Percentiles rank a stretch among this genome's conserved stretches.
Conservation (phyloP, 2,888 invertebrate species). For the Asteroscopus sphinx region DNA sequence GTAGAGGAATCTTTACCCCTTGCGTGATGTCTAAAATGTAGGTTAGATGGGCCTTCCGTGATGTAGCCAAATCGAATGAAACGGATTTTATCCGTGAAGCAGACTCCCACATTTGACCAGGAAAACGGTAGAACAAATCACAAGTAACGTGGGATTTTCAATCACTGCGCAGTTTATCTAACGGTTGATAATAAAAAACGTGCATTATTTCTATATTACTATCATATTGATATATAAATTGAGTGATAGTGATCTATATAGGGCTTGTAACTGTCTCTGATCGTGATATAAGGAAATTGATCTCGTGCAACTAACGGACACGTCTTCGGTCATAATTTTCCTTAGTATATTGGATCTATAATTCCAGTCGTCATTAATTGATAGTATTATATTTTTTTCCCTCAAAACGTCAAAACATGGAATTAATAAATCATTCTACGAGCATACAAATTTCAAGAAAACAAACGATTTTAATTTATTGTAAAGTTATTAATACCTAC, state of each 20-base stretch:
- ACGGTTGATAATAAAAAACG: conserved; percentile 55
- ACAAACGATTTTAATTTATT: neutral
- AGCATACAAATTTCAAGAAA: neutral
- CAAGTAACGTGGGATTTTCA: conserved; percentile 53
- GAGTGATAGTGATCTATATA: conserved; percentile 58
- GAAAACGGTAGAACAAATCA: conserved; percentile 32
- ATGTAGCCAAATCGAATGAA: conserved; percentile 43
- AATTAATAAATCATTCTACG: neutral
- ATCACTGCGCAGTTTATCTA: conserved; percentile 55
- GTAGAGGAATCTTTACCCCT: conserved; percentile 32
- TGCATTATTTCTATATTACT: conserved; percentile 55
- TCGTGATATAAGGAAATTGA: conserved; percentile 61
- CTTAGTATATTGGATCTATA: conserved; percentile 21
- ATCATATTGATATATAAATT: conserved; percentile 59
- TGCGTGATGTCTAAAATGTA: conserved; percentile 48
- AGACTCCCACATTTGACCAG: conserved; percentile 39
- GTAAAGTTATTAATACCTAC: neutral
- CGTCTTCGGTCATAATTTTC: conserved; percentile 41
- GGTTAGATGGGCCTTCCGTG: conserved; percentile 44
- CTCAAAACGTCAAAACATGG: no score
- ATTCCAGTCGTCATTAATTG: conserved; percentile 1
- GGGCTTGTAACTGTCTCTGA: conserved; percentile 57
- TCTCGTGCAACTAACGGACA: conserved; percentile 53
- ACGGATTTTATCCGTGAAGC: conserved; percentile 35
- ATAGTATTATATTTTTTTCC: no score